Evolutionary conservation across 2,113 vertebrate genomes (phyloP).

Genomic region (Merops nubicus): DNA sequence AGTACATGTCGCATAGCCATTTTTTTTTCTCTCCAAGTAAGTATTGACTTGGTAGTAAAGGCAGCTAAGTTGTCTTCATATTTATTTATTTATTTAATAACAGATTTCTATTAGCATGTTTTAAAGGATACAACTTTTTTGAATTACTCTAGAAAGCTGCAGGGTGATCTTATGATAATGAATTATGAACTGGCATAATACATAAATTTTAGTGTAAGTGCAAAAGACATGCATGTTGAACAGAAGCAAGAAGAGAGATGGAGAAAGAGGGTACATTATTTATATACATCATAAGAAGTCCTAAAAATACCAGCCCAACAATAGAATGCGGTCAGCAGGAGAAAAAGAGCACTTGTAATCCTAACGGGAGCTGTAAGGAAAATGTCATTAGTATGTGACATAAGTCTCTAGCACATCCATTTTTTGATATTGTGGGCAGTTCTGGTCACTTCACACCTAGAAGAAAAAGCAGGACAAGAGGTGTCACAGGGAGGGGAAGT

Average conservation of each 20-base stretch:
- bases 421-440: neutral
- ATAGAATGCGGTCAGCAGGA: neutral
- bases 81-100: neutral
- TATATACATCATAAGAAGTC: rapidly evolving
- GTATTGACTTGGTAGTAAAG: neutral
- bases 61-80: neutral
- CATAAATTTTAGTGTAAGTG: neutral
- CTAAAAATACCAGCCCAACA: neutral
- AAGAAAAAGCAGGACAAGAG: neutral
- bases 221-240: neutral
- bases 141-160: neutral
- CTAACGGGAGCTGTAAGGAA: neutral
- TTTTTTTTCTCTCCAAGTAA: neutral
- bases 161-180: neutral
- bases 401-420: neutral
- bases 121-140: neutral
- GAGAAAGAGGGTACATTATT: neutral
- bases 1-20: neutral
- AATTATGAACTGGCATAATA: neutral
- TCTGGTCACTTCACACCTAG: neutral
- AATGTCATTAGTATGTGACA: neutral
- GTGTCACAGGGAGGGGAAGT: neutral
- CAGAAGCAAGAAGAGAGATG: neutral
- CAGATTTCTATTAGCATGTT: neutral
- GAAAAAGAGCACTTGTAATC: neutral